Conservation (phyloP, 2,888 invertebrate genomes). For the Melanchra persicariae region DNA sequence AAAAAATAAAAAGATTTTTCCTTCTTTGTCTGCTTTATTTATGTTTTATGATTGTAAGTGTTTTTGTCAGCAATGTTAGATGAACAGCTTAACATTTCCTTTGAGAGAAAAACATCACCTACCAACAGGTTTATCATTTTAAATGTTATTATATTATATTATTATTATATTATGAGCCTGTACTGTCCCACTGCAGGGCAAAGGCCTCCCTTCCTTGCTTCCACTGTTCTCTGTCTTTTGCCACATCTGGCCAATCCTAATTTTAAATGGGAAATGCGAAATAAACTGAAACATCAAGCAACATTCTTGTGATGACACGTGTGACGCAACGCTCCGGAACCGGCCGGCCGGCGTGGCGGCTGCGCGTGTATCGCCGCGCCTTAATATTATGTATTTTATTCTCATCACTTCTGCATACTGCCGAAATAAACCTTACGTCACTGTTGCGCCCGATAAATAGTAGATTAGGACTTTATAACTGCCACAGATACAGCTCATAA, state of each 20-base stretch:
- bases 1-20: too few relatives aligned
- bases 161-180: too few relatives aligned
- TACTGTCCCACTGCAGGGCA: too few relatives aligned
- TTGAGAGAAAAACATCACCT: background rate
- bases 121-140: background rate
- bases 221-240: too few relatives aligned
- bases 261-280: slow-evolving; percentile 6
- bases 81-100: background rate
- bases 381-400: slow-evolving; percentile 70
- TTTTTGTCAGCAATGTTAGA: background rate
- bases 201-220: too few relatives aligned
- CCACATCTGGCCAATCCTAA: too few relatives aligned
- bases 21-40: background rate
- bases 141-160: too few relatives aligned
- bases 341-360: slow-evolving; percentile 62
- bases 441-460: slow-evolving; percentile 52
- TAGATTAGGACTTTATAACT: slow-evolving; percentile 46
- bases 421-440: slow-evolving; percentile 80
- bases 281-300: slow-evolving; percentile 17
- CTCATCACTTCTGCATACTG: slow-evolving; percentile 69
- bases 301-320: slow-evolving; percentile 53
- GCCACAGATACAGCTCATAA: slow-evolving; percentile 40
- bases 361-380: slow-evolving; percentile 65
- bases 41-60: background rate
- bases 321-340: slow-evolving; percentile 72